A percentile compares a stretch with the other conserved stretches of the same genome.
phyloP scores from a whole-genome alignment of 2,888 invertebrate genomes.

The Drosophila tanythrix region DNA sequence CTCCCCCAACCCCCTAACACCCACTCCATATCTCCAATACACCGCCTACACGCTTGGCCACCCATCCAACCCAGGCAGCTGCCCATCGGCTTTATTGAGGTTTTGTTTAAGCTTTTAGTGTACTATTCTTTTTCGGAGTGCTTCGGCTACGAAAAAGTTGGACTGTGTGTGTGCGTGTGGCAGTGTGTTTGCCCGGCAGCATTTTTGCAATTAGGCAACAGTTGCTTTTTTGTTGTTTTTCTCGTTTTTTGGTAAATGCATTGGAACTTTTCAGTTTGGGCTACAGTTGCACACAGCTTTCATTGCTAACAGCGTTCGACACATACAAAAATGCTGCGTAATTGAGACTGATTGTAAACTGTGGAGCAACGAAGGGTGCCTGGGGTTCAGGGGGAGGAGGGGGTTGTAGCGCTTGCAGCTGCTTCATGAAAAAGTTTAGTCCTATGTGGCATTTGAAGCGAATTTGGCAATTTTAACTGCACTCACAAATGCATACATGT shows the following conservation, averaged over 20 bases:
- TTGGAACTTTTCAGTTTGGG: constrained; percentile 66
- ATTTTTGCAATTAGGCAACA: constrained; percentile 80
- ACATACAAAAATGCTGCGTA: constrained; percentile 73
- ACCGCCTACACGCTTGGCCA: neutral
- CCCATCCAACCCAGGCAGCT: constrained; percentile 11
- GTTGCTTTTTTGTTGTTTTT: constrained; percentile 62
- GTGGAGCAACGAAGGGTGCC: constrained; percentile 3
- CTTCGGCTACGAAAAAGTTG: constrained; percentile 40
- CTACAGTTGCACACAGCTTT: constrained; percentile 66
- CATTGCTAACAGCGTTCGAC: constrained; percentile 77
- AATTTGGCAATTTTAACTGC: constrained; percentile 47
- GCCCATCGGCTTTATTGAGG: constrained; percentile 73
- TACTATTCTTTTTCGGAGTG: constrained; percentile 64
- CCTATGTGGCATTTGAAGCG: constrained; percentile 39
- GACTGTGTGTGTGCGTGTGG: constrained; percentile 1
- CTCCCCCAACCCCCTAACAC: neutral
- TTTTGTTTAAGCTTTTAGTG: constrained; percentile 79
- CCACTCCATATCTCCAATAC: neutral
- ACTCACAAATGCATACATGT: constrained; percentile 9
- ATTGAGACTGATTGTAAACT: constrained; percentile 74
- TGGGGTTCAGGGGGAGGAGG: neutral
- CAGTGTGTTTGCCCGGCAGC: constrained; percentile 70
- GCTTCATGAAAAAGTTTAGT: constrained; percentile 48
- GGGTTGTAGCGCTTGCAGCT: constrained; percentile 21
- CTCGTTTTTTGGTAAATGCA: constrained; percentile 60